Conservation (phyloP, 2,797 vertebrate genomes). For the Alfaro cultratus region DNA sequence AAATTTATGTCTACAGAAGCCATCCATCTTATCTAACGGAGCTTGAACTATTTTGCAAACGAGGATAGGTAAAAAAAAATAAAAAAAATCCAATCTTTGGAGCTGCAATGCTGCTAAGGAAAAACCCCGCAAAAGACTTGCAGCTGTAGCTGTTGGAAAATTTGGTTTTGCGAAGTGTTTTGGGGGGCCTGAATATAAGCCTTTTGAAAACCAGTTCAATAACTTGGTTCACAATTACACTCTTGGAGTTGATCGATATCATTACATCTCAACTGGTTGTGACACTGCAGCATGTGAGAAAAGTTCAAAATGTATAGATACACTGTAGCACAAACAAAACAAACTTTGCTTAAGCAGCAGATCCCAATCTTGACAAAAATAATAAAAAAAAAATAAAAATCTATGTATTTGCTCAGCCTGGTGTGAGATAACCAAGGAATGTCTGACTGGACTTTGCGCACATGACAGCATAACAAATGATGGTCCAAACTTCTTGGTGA, state of each 20-base stretch:
- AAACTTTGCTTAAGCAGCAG: neutral
- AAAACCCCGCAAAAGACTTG: neutral
- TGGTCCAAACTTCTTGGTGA: conserved; percentile 27
- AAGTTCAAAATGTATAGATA: neutral
- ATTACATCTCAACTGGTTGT: neutral
- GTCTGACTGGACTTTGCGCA: conserved; percentile 19
- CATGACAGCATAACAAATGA: conserved; percentile 14
- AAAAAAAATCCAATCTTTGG: neutral
- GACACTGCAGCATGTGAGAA: neutral
- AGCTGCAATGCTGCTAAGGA: neutral
- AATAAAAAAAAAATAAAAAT: neutral
- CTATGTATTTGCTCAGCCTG: neutral
- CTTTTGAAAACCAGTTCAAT: neutral
- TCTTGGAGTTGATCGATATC: neutral
- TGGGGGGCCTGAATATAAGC: too few species aligned
- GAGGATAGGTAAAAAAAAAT: neutral
- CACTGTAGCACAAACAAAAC: neutral
- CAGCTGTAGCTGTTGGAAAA: neutral
- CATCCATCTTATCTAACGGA: neutral
- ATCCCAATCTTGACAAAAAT: neutral
- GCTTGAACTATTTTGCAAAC: neutral
- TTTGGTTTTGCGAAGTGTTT: neutral
- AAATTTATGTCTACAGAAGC: neutral
- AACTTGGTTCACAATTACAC: neutral
- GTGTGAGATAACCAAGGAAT: conserved; percentile 4